Evolutionary conservation across 1,140 invertebrate genomes (phyloP), one percentile per base, ranked within the genome.

Genomic region (Agrilus planipennis): DNA sequence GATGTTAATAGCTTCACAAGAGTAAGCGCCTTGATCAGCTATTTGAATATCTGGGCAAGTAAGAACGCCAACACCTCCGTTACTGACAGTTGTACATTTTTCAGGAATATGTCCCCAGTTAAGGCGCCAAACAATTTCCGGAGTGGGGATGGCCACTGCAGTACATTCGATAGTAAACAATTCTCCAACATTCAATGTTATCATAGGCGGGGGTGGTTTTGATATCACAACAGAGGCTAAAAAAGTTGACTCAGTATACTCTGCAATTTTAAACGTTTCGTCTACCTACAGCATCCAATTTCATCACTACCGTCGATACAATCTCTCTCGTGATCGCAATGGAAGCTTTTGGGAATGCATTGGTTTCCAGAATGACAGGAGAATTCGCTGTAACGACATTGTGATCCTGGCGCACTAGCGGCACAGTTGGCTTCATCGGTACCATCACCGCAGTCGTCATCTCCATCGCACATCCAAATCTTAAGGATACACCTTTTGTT

Each of bases 91-190:
- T 0, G 55, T 66, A 58, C 92, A 92, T 55, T 94, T 87, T 2
- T 75, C 64, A 0, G 92, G 90, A 16, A 98, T 79, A 54, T 96
- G 88, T 3, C 91, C 89, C 94, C 93, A 98, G 66, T 99, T 98
- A 1, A 91, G 70, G 37, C 93, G 76, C 93, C 94, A 99, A 15
- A 86, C 81, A 42, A 99, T 87, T 32, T 89, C 75, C 0, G 95
- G 93, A 0, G 73, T 77, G 0, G 95, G 95, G 0, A 87, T 76
- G 31, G 92, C 95, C 2, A 86, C 74, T 0, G 90, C 91, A 17
- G 76, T 76, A 55, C 95, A 99, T 4, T 72, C 76, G 15, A 98
- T 69, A 2, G 73, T 75, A 37, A 97, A 75, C 0, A 75, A 69
- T 2, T 80, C 77, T 3, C 87, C 85, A 28, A 76, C 62, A 19